Conservation (phyloP, 2,797 vertebrate genomes). For the Graptemys geographica region DNA sequence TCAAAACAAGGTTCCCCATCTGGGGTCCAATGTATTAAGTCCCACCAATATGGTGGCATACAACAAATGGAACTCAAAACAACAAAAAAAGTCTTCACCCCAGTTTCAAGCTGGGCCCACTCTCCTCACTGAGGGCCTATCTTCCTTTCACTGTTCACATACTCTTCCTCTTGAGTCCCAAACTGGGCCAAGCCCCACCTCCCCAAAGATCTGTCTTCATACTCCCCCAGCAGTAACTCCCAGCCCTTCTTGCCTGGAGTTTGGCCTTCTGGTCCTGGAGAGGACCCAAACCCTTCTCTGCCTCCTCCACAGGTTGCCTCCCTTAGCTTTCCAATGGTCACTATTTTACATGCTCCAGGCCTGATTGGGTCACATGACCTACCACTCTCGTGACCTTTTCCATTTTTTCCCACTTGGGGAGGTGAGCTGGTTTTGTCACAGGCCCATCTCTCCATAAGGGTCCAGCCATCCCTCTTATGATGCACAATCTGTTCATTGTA, state of each 20-base stretch:
- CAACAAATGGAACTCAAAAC: not conserved
- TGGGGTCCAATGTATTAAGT: not conserved
- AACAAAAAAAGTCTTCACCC: not conserved
- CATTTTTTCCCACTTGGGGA: not conserved
- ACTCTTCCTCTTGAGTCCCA: too few relatives aligned
- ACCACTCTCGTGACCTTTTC: not conserved
- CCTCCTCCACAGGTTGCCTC: not conserved
- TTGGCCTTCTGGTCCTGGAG: not conserved
- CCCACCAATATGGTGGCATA: not conserved
- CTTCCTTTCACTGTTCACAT: not conserved
- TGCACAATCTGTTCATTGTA: constrained; percentile 42
- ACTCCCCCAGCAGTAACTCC: not conserved
- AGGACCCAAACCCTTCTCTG: not conserved
- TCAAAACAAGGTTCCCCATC: not conserved
- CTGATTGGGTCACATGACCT: not conserved
- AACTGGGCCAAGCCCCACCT: too few relatives aligned
- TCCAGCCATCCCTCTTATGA: not conserved
- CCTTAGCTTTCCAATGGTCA: not conserved
- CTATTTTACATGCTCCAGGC: not conserved
- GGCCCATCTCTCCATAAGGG: not conserved
- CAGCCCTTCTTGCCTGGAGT: not conserved
- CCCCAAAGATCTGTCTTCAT: not conserved
- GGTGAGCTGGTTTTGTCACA: not conserved
- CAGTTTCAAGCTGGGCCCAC: not conserved
- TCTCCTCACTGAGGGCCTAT: not conserved